Conservation (phyloP, 1,140 invertebrate species). For the Anadara kagoshimensis region DNA sequence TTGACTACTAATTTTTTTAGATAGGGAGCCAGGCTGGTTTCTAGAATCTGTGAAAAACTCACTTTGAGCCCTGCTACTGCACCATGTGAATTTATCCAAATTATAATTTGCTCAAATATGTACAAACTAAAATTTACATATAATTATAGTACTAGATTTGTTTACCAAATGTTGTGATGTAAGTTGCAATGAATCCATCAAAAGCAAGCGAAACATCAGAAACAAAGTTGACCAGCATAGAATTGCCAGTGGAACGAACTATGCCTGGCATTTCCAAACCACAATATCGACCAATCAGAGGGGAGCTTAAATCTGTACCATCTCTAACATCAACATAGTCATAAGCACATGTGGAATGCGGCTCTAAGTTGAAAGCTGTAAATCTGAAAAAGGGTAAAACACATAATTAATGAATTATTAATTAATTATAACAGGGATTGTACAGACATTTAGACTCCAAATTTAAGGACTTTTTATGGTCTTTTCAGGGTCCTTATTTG, state of each 20-base stretch:
- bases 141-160: background rate
- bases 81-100: too few species aligned
- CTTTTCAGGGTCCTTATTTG: too few species aligned
- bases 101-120: background rate
- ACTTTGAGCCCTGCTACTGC: too few species aligned
- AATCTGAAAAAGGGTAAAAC: slow-evolving; percentile 79
- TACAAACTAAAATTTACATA: background rate
- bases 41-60: too few species aligned
- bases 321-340: slow-evolving; percentile 95
- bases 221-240: slow-evolving; percentile 95
- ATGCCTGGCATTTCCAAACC: slow-evolving; percentile 89
- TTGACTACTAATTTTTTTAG: too few species aligned
- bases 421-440: too few species aligned
- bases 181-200: slow-evolving; percentile 90
- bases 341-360: slow-evolving; percentile 94
- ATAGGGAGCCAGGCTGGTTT: too few species aligned
- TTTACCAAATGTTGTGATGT: slow-evolving; percentile 82
- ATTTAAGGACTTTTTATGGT: too few species aligned
- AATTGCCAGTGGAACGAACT: slow-evolving; percentile 91
- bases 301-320: slow-evolving; percentile 86
- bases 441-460: too few species aligned
- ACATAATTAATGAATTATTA: too few species aligned
- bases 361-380: slow-evolving; percentile 92
- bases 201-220: slow-evolving; percentile 92
- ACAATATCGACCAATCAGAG: slow-evolving; percentile 90